Evolutionary conservation across 2,888 invertebrate species (phyloP).

Genomic region (Aelia acuminata): DNA sequence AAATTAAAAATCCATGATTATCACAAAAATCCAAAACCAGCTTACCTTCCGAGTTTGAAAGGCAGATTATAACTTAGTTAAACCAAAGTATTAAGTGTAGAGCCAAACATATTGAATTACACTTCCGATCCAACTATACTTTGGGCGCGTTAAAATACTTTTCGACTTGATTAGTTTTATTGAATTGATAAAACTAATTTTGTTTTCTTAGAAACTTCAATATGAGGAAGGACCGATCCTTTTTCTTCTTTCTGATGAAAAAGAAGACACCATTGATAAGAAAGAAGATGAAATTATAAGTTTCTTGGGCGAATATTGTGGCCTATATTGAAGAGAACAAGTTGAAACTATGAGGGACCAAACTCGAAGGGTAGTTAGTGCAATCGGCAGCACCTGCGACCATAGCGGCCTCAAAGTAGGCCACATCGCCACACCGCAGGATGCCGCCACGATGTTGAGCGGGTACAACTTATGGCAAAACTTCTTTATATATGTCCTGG

Average conservation of each 20-base stretch:
- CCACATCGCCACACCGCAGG: not conserved
- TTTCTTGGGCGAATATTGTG: not conserved
- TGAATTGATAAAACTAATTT: not conserved
- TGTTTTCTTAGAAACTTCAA: not conserved
- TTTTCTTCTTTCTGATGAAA: not conserved
- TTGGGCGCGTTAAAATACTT: no score
- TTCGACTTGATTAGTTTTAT: no score
- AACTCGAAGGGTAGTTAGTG: not conserved
- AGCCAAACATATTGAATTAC: no score
- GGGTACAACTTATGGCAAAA: not conserved
- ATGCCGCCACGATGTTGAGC: not conserved
- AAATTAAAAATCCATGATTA: no score
- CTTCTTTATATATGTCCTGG: constrained; percentile 17
- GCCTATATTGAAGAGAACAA: constrained; percentile 9
- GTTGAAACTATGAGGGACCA: constrained; percentile 6
- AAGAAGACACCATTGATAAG: not conserved
- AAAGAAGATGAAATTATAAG: not conserved
- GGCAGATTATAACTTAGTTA: no score
- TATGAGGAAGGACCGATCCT: not conserved
- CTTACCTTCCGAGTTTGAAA: no score
- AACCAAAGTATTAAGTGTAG: no score
- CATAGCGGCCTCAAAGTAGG: constrained; percentile 38
- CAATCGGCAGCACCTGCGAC: constrained; percentile 34
- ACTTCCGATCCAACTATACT: no score
- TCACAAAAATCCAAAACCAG: no score